Percentiles rank a stretch among this genome's conserved stretches.
These are phyloP conservation scores for Tretioscincus oriximinensis DNA, from an alignment of 2,113 vertebrate species.

Conservation along the genomic window DNA sequence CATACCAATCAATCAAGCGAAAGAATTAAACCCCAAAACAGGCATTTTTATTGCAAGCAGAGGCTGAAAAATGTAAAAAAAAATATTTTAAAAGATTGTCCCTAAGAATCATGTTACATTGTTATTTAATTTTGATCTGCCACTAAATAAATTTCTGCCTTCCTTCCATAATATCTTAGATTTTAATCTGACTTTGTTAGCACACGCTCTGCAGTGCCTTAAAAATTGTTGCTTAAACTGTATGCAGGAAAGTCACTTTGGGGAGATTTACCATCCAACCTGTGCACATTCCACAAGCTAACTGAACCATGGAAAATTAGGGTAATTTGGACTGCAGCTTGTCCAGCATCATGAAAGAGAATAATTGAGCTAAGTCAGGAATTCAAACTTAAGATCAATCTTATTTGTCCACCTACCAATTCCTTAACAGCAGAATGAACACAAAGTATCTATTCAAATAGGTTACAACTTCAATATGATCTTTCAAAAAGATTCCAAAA, in stretches of 20 bases:
- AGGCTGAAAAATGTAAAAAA: conserved; percentile 37
- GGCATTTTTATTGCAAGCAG: conserved; percentile 47
- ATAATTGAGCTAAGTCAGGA: conserved; percentile 8
- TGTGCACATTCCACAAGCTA: conserved; percentile 15
- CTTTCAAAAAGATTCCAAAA: neutral
- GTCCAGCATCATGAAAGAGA: conserved; percentile 13
- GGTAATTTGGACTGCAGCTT: conserved; percentile 30
- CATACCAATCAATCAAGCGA: conserved; percentile 71
- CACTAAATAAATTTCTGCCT: neutral
- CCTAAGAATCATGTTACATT: neutral
- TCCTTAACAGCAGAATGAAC: conserved; percentile 3
- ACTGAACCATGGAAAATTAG: conserved; percentile 31
- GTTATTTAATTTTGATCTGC: conserved; percentile 8
- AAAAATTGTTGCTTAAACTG: conserved; percentile 4
- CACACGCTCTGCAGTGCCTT: neutral
- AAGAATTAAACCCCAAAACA: conserved; percentile 62
- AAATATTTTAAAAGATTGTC: conserved; percentile 6
- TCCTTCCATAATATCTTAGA: neutral
- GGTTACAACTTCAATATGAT: neutral
- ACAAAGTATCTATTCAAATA: neutral
- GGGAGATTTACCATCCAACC: conserved; percentile 10
- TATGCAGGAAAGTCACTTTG: conserved; percentile 9
- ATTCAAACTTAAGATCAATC: conserved; percentile 16
- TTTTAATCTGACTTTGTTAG: neutral
- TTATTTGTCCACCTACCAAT: neutral